These are phyloP conservation scores for Lagopus leucura DNA, from an alignment of 2,113 vertebrate species.

Conservation along the genomic window DNA sequence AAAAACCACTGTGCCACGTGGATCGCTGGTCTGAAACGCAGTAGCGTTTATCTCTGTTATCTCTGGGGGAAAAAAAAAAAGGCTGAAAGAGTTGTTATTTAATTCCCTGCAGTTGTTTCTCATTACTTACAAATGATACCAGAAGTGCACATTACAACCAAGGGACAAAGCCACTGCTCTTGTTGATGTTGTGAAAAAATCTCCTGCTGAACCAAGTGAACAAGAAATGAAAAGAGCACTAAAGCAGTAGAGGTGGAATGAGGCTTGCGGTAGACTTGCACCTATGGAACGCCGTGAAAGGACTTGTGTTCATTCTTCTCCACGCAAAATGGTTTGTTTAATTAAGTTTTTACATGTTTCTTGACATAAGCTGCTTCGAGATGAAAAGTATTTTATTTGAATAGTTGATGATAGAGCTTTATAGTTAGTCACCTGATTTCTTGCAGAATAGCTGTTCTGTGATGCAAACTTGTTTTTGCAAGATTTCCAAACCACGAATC, in stretches of 20 bases:
- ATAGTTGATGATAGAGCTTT: neutral
- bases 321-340: neutral
- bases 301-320: neutral
- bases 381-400: neutral
- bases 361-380: neutral
- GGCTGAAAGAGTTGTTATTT: neutral
- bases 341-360: neutral
- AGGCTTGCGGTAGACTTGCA: neutral
- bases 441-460: neutral
- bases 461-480: neutral
- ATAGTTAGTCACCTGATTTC: neutral
- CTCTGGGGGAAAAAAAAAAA: neutral
- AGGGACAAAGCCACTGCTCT: neutral
- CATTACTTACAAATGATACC: neutral
- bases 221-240: neutral
- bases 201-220: neutral
- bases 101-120: neutral
- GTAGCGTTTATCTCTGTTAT: neutral
- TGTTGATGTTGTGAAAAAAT: neutral
- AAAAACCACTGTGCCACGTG: neutral
- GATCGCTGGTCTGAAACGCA: neutral
- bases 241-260: neutral
- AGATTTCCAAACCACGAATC: neutral
- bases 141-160: neutral
- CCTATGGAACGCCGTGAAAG: neutral